A percentile compares a stretch with the other conserved stretches of the same genome.
These are phyloP conservation scores for Huso huso DNA, from an alignment of 2,797 vertebrate genomes.

Conservation along the genomic window DNA sequence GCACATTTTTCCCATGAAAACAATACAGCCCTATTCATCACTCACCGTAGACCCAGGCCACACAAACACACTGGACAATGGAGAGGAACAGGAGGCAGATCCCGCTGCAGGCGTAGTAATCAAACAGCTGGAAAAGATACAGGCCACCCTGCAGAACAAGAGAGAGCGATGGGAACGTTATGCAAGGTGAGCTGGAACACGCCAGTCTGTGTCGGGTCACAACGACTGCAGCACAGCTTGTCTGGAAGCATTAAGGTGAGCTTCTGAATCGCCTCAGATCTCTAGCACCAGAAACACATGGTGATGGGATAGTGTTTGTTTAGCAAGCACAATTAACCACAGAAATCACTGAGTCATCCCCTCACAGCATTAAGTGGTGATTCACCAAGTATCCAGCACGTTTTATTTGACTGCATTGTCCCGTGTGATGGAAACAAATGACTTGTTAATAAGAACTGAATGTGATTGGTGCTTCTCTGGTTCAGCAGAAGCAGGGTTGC, in stretches of 20 bases:
- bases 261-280: no score
- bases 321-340: not conserved
- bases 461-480: no score
- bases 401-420: no score
- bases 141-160: slow-evolving; percentile 53
- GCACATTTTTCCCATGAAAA: no score
- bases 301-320: not conserved
- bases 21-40: not conserved
- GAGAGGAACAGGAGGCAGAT: slow-evolving; percentile 66
- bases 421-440: no score
- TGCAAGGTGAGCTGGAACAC: not conserved
- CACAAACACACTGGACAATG: slow-evolving; percentile 46
- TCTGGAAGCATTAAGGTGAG: no score
- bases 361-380: no score
- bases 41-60: slow-evolving; percentile 68
- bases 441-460: no score
- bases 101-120: slow-evolving; percentile 68
- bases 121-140: slow-evolving; percentile 69
- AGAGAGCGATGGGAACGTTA: not conserved
- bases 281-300: no score
- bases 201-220: not conserved
- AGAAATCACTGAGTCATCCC: no score
- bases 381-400: no score
- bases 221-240: not conserved
- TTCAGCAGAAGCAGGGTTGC: no score